Evolutionary conservation across 1,140 invertebrate genomes (phyloP).

Genomic region (Euborellia annulipes): DNA sequence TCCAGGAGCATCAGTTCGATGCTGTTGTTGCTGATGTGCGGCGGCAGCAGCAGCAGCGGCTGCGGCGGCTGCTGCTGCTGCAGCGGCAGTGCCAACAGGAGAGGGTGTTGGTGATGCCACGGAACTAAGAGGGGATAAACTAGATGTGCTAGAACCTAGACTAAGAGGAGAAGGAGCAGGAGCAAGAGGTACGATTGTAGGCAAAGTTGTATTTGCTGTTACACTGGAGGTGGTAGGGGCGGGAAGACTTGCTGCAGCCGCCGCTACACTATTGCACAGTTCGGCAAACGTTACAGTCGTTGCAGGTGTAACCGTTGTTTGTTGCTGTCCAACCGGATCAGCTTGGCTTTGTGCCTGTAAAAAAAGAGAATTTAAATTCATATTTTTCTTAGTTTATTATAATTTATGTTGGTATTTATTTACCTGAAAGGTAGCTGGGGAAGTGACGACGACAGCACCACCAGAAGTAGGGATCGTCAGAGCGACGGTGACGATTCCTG

Average conservation of each 20-base stretch:
- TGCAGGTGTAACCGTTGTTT: slow-evolving; percentile 4
- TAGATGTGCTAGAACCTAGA: slow-evolving; percentile 42
- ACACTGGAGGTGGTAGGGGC: slow-evolving; percentile 15
- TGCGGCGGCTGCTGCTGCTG: slow-evolving; percentile 38
- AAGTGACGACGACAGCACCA: slow-evolving; percentile 35
- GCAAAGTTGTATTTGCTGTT: slow-evolving; percentile 15
- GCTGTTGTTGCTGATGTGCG: slow-evolving; percentile 14
- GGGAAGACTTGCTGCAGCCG: slow-evolving; percentile 23
- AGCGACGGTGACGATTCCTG: slow-evolving; percentile 46
- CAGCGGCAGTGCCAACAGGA: slow-evolving; percentile 24
- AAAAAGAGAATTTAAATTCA: slow-evolving; percentile 3
- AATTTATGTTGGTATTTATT: no score
- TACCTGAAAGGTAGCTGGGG: slow-evolving; percentile 26
- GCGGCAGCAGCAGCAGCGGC: slow-evolving; percentile 17
- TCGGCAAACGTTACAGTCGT: slow-evolving; percentile 39
- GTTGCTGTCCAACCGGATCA: no score
- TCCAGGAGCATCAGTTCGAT: slow-evolving; percentile 46
- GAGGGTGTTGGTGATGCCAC: slow-evolving; percentile 24
- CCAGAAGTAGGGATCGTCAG: slow-evolving; percentile 39
- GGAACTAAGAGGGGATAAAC: slow-evolving; percentile 50
- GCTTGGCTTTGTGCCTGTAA: no score
- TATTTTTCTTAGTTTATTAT: no score
- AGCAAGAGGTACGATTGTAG: slow-evolving; percentile 22
- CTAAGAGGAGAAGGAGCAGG: slow-evolving; percentile 42
- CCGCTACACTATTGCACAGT: slow-evolving; percentile 39